Percentiles rank a stretch among this genome's conserved stretches.
phyloP scores from a whole-genome alignment of 2,888 invertebrate species.

The Apoderus coryli region DNA sequence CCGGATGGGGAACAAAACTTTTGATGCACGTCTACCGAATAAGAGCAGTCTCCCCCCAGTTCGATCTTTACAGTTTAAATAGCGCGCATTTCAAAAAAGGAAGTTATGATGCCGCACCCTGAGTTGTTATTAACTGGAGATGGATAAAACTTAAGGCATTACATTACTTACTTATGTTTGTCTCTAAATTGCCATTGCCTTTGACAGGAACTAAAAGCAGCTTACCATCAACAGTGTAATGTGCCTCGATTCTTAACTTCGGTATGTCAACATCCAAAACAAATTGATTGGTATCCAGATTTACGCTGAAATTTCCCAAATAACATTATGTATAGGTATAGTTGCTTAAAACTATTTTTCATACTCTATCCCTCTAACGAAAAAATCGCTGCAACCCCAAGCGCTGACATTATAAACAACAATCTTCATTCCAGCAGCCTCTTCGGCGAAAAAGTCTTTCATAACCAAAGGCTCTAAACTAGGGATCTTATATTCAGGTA shows the following conservation, averaged over 20 bases:
- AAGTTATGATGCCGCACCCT: too few relatives aligned
- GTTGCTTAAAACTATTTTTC: constrained; percentile 14
- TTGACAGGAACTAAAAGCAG: constrained; percentile 37
- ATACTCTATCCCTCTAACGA: constrained; percentile 36
- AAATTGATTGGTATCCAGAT: constrained; percentile 29
- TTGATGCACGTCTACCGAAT: too few relatives aligned
- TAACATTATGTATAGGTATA: not conserved
- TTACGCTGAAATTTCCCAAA: constrained; percentile 23
- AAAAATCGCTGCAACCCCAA: constrained; percentile 38
- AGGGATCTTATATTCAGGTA: constrained; percentile 41
- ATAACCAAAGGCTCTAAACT: constrained; percentile 39
- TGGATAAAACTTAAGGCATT: too few relatives aligned
- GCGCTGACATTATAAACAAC: constrained; percentile 34
- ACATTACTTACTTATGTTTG: constrained; percentile 37
- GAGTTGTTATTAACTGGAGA: too few relatives aligned
- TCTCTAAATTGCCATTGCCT: constrained; percentile 38
- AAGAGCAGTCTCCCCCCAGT: too few relatives aligned
- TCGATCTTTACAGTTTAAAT: too few relatives aligned
- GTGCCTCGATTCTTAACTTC: constrained; percentile 35
- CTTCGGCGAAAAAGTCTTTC: constrained; percentile 35
- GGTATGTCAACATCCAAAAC: constrained; percentile 36
- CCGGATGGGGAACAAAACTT: too few relatives aligned
- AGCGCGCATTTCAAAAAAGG: too few relatives aligned
- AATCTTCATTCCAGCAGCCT: constrained; percentile 33
- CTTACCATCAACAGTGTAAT: constrained; percentile 39